Evolutionary conservation across 2,113 vertebrate species (phyloP).

Genomic region (Sceloporus undulatus): DNA sequence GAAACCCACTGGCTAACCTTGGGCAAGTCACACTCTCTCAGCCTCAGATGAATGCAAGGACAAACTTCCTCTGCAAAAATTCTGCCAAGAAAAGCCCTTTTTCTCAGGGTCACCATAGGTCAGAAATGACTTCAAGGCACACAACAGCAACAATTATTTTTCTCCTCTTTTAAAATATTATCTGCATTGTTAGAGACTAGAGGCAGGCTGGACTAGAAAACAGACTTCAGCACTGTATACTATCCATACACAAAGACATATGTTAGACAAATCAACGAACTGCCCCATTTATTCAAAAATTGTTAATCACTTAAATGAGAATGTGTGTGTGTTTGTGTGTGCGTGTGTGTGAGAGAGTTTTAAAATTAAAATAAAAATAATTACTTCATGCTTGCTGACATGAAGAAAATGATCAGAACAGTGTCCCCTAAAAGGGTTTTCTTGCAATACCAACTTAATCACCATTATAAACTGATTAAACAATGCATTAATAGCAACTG

Average conservation of each 20-base stretch:
- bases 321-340: not conserved
- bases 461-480: conserved; percentile 3
- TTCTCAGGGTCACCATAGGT: too few relatives aligned
- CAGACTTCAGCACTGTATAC: not conserved
- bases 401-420: fast-evolving
- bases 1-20: too few relatives aligned
- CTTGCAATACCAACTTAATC: conserved; percentile 1
- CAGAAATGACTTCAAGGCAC: not conserved
- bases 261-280: not conserved
- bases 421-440: conserved; percentile 3
- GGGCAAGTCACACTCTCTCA: too few relatives aligned
- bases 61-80: too few relatives aligned
- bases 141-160: too few relatives aligned
- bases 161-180: not conserved
- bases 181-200: not conserved
- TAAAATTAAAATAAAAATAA: conserved; percentile 20
- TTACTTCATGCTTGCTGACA: not conserved
- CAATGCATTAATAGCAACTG: conserved; percentile 21
- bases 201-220: not conserved
- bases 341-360: not conserved
- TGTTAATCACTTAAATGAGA: not conserved
- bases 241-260: not conserved
- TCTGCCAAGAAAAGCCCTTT: too few relatives aligned
- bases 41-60: too few relatives aligned
- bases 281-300: not conserved